These are phyloP conservation scores for Meliscaeva auricollis DNA, from an alignment of 2,888 invertebrate species.

Conservation along the genomic window DNA sequence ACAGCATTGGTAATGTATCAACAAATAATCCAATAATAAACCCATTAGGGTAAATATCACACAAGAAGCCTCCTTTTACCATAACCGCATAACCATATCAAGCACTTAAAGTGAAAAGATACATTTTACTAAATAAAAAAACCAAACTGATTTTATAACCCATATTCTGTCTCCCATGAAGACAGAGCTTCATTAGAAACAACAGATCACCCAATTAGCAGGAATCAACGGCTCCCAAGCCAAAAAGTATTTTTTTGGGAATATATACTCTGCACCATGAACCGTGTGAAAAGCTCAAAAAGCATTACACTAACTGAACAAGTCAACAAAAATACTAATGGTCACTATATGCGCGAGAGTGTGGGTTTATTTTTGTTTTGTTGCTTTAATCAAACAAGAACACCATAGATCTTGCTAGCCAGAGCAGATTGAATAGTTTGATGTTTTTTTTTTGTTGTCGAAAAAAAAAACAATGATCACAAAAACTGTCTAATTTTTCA, in stretches of 20 bases:
- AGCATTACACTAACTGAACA: conserved; percentile 57
- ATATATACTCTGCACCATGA: neutral
- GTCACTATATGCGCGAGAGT: neutral
- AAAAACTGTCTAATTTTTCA: conserved; percentile 69
- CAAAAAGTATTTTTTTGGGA: conserved; percentile 1
- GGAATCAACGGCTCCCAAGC: conserved; percentile 67
- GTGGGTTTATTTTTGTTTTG: conserved; percentile 11
- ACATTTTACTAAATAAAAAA: conserved; percentile 33
- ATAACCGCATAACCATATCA: no score
- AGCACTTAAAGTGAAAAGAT: conserved; percentile 51
- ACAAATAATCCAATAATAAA: conserved; percentile 62
- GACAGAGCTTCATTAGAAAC: conserved; percentile 76
- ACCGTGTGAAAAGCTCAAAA: conserved; percentile 71
- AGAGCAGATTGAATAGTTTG: conserved; percentile 36
- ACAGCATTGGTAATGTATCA: neutral
- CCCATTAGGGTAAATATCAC: conserved; percentile 49
- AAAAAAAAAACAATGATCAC: conserved; percentile 33
- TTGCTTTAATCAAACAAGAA: conserved; percentile 14
- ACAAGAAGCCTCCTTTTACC: neutral
- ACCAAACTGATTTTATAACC: conserved; percentile 62
- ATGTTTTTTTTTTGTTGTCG: conserved; percentile 3
- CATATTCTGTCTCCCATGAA: conserved; percentile 70
- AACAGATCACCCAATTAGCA: conserved; percentile 75
- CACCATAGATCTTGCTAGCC: neutral
- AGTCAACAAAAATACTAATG: conserved; percentile 43